Conservation (phyloP, 2,797 vertebrate species). For the Pseudomugil gertrudae region DNA sequence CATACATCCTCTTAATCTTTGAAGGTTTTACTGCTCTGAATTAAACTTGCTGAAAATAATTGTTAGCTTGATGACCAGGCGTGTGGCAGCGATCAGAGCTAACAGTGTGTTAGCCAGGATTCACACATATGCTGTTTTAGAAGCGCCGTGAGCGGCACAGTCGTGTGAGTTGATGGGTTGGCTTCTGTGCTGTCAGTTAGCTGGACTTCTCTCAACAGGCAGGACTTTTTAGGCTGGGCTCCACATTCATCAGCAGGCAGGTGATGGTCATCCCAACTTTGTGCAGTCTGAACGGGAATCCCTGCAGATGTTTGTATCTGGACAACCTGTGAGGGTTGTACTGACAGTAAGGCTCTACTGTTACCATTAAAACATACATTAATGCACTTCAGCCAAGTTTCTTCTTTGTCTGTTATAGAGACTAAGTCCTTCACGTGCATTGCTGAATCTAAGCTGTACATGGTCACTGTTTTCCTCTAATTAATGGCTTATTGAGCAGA, state of each 20-base stretch:
- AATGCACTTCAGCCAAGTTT: not conserved
- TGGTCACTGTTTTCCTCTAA: no score
- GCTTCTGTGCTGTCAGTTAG: not conserved
- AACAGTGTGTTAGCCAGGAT: not conserved
- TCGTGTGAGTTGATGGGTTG: not conserved
- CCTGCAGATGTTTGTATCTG: not conserved
- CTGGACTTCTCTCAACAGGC: constrained; percentile 1
- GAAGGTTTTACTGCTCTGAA: not conserved
- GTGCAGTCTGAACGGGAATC: not conserved
- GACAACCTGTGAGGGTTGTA: not conserved
- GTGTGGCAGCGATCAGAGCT: not conserved
- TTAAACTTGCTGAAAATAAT: not conserved
- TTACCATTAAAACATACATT: not conserved
- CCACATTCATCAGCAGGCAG: not conserved
- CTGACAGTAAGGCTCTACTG: no score
- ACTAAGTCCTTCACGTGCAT: not conserved
- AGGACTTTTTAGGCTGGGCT: not conserved
- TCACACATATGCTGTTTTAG: not conserved
- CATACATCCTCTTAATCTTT: not conserved
- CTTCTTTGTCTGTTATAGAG: not conserved
- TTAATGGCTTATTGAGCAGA: no score
- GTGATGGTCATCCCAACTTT: not conserved
- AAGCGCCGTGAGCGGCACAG: not conserved
- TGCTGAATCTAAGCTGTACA: no score
- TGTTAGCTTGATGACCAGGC: not conserved